These are phyloP conservation scores for Cichladusa arquata DNA, from an alignment of 2,113 vertebrate genomes.

Conservation along the genomic window DNA sequence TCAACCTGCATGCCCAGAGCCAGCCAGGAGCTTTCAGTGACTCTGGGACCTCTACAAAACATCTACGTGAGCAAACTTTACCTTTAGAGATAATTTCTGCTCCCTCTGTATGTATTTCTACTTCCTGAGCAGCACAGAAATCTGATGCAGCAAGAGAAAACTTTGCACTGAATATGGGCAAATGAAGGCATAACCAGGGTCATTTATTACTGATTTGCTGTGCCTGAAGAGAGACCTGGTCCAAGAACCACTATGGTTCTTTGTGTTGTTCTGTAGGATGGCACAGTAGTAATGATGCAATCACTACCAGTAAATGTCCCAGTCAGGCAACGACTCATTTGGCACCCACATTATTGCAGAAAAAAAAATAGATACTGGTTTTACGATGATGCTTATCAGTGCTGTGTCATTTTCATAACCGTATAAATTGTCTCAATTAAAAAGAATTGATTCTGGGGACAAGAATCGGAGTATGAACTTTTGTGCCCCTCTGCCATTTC, in stretches of 20 bases:
- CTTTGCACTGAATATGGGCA: background rate
- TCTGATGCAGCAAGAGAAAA: background rate
- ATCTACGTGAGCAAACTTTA: background rate
- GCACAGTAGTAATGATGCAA: constrained; percentile 19
- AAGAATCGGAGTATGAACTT: background rate
- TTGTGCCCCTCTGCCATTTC: background rate
- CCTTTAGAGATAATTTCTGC: background rate
- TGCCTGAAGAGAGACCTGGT: background rate
- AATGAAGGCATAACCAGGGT: background rate
- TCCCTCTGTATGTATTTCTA: background rate
- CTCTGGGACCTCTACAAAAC: background rate
- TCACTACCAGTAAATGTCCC: background rate
- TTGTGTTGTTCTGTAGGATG: background rate
- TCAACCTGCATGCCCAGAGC: background rate
- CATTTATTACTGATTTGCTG: background rate
- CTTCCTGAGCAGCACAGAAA: background rate
- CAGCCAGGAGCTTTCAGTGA: fast-evolving
- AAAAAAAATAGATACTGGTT: background rate
- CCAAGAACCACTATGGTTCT: background rate
- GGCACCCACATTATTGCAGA: background rate
- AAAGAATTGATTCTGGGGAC: background rate
- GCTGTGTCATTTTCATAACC: background rate
- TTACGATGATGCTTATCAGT: background rate
- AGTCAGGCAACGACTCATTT: background rate
- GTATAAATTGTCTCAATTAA: background rate